Percentiles rank a stretch among this genome's conserved stretches.
Evolutionary conservation across 53 echinoderm and acorn worm genomes (phyloP).

Genomic region (Temnopleurus reevesii): DNA sequence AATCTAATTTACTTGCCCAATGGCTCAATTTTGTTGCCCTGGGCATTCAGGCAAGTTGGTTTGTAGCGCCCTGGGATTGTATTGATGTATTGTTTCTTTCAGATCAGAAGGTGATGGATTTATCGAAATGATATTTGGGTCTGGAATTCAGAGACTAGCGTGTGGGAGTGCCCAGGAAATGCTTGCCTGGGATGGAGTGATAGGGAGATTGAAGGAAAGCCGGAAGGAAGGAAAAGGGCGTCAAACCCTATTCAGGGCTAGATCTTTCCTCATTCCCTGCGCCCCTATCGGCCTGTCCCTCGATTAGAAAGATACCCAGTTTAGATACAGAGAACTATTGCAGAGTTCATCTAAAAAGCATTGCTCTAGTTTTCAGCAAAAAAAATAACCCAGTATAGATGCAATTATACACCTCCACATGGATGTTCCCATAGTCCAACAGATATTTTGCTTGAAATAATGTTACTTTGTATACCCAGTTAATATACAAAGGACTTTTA

Average conservation of each 20-base stretch:
- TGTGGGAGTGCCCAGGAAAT: constrained; percentile 49
- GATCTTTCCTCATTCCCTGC: constrained; percentile 7
- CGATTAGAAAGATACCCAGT: constrained; percentile 16
- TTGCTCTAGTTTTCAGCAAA: too few species aligned
- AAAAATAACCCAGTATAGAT: too few species aligned
- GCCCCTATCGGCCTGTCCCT: neutral
- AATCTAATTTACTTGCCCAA: too few species aligned
- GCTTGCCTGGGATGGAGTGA: constrained; percentile 45
- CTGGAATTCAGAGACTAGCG: constrained; percentile 29
- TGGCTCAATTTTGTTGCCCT: too few species aligned
- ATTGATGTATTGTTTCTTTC: neutral
- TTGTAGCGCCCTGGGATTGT: too few species aligned
- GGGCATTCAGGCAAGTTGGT: too few species aligned
- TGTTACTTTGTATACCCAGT: too few species aligned
- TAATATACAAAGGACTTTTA: too few species aligned
- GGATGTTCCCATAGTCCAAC: too few species aligned
- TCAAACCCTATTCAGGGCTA: constrained; percentile 33
- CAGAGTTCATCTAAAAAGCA: too few species aligned
- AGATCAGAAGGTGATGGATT: neutral
- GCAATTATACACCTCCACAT: too few species aligned
- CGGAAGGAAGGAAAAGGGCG: constrained; percentile 48
- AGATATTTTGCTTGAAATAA: too few species aligned
- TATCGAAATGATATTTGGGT: neutral
- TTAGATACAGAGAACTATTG: neutral
- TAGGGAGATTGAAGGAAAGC: constrained; percentile 12